These are phyloP conservation scores for Zonitis immaculata DNA, from an alignment of 2,888 invertebrate genomes.

Conservation along the genomic window DNA sequence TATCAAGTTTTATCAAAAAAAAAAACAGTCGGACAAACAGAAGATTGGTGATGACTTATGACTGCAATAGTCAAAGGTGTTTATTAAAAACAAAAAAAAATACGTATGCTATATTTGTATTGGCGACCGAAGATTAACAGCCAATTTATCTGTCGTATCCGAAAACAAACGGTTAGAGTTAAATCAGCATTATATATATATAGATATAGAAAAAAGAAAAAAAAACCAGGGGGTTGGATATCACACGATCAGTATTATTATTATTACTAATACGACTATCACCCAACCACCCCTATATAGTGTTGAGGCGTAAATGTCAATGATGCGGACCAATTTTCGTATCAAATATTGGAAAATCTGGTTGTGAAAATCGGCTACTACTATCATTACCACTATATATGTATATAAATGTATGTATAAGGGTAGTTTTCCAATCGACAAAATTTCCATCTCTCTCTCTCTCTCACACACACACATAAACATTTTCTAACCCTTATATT, in stretches of 20 bases:
- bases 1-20: too few species aligned
- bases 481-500: too few species aligned
- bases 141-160: conserved; percentile 11
- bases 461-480: too few species aligned
- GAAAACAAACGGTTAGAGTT: conserved; percentile 10
- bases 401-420: neutral
- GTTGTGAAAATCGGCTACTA: neutral
- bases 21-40: too few species aligned
- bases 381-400: neutral
- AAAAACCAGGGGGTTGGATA: too few species aligned
- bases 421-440: neutral
- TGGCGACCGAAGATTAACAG: conserved; percentile 6
- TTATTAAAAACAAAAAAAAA: neutral
- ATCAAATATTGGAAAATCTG: conserved; percentile 1
- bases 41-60: too few species aligned
- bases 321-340: conserved; percentile 1
- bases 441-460: neutral
- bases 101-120: neutral
- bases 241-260: too few species aligned
- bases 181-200: conserved; percentile 7
- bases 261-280: too few species aligned
- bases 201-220: too few species aligned
- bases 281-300: neutral
- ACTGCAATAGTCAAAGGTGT: neutral
- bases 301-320: conserved; percentile 6